Conservation (phyloP, 2,113 vertebrate genomes). For the Dissostichus mawsoni region DNA sequence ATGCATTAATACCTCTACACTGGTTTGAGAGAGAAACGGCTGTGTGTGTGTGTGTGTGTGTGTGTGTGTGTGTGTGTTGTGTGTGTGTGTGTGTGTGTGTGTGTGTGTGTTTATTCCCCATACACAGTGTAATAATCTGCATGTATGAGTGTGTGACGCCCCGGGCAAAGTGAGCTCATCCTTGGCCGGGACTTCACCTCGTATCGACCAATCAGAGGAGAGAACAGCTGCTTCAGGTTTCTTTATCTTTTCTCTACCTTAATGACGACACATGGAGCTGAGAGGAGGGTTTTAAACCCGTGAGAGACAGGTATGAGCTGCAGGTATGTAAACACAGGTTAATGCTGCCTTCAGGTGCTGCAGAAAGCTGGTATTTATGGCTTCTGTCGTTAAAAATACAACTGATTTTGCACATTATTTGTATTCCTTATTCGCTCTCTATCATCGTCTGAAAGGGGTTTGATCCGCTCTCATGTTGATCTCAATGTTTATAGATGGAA, state of each 20-base stretch:
- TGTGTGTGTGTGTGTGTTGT: too few species aligned
- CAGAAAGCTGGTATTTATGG: slow-evolving; percentile 25
- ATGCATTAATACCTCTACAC: too few species aligned
- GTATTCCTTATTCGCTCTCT: too few species aligned
- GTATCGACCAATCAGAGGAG: slow-evolving; percentile 34
- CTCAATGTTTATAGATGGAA: too few species aligned
- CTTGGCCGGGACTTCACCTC: slow-evolving; percentile 8
- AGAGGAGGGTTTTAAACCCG: not conserved
- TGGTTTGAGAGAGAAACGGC: too few species aligned
- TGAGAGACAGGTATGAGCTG: not conserved
- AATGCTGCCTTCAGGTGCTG: slow-evolving; percentile 35
- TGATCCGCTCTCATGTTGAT: too few species aligned
- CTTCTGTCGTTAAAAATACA: not conserved
- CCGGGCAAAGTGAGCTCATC: slow-evolving; percentile 10
- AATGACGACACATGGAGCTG: not conserved
- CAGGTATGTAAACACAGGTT: slow-evolving; percentile 26
- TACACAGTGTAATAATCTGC: not conserved
- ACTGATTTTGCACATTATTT: not conserved
- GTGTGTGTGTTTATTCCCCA: not conserved
- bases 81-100: not conserved
- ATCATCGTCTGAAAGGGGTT: not conserved
- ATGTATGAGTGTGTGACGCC: slow-evolving; percentile 12
- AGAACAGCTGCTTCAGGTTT: not conserved
- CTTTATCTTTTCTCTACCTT: not conserved
- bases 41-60: too few species aligned